Evolutionary conservation across 2,113 vertebrate species (phyloP), one percentile per base, ranked within the genome.

Genomic region (Ptyas mucosa): DNA sequence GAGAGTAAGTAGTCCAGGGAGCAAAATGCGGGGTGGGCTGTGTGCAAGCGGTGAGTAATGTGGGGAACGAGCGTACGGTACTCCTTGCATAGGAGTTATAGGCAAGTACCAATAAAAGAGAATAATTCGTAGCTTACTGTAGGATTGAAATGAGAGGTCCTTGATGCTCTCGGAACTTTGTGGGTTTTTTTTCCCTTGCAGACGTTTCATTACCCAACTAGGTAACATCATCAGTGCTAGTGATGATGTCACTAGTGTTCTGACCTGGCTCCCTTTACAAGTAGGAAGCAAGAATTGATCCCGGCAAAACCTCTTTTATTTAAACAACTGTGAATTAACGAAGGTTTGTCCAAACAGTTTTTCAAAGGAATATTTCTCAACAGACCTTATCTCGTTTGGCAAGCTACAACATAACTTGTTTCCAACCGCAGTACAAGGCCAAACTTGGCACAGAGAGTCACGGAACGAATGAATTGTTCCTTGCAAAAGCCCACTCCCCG

Each of bases 1-100:
- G 99, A 99, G 97, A 99, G 99, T 99, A 94, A 43, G 91, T 43
- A 0, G 49, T 24, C 69, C 55, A 39, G 34, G 3, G 69, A 1
- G 0, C 29, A 43, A 1, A 39, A 18, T 2, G 5, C 4, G 12
- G 26, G 6, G 34, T 3, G 34, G 75, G 75, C 75, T 39, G 75
- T 1, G 75, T 9, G 75, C 8, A 81, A 81, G 34, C 7, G 1
- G 21, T 8, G 69, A 81, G 34, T 81, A 39, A 20, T 1, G 7
- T 20, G n/a, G 69, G 69, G 69, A 39, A 43, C 18, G 18, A 81
- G 34, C 18, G 1, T 39, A 39, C 4, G 69, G 18, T 39, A 8
- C 34, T 20, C 34, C 75, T 39, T 34, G 75, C 75, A 3, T 3
- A 81, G 34, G 34, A 81, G 34, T 39, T 39, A 21, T 39, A 9